Percentiles rank a stretch among this genome's conserved stretches.
These are phyloP conservation scores for Phlogophora meticulosa DNA, from an alignment of 2,888 invertebrate species.

Conservation along the genomic window DNA sequence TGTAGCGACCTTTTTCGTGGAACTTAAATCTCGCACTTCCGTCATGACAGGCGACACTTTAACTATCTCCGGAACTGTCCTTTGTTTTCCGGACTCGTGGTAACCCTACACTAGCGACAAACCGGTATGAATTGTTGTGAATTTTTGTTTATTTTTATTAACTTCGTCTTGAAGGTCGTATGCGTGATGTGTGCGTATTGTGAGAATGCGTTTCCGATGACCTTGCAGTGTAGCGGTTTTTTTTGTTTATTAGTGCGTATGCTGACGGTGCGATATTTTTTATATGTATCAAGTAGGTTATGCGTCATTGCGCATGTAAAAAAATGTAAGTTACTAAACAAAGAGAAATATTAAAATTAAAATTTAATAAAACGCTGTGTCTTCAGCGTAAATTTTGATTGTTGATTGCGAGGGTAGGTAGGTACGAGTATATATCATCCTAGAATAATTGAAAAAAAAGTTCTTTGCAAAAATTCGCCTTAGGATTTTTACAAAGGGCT, in stretches of 20 bases:
- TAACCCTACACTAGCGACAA: constrained; percentile 24
- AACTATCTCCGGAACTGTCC: constrained; percentile 42
- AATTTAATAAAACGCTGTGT: too few species aligned
- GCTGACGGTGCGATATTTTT: constrained; percentile 1
- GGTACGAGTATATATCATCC: too few species aligned
- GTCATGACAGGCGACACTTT: not conserved
- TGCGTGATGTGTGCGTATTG: constrained; percentile 22
- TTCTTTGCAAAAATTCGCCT: too few species aligned
- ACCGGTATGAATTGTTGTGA: constrained; percentile 30
- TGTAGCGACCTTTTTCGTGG: constrained; percentile 15
- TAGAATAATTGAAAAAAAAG: too few species aligned
- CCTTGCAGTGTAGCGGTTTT: constrained; percentile 33
- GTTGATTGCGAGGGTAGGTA: too few species aligned
- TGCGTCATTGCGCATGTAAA: too few species aligned
- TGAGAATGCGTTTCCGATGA: constrained; percentile 9
- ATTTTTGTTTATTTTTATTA: constrained; percentile 34
- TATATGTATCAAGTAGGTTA: not conserved
- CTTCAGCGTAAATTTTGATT: too few species aligned
- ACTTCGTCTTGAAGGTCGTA: constrained; percentile 34
- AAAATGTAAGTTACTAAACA: too few species aligned
- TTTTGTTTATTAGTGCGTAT: not conserved
- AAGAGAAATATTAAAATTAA: too few species aligned
- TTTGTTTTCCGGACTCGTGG: constrained; percentile 21
- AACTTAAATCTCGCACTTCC: constrained; percentile 20
- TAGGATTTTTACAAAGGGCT: too few species aligned